Conservation (phyloP, 1,140 invertebrate species). For the Sesamia nonagrioides region DNA sequence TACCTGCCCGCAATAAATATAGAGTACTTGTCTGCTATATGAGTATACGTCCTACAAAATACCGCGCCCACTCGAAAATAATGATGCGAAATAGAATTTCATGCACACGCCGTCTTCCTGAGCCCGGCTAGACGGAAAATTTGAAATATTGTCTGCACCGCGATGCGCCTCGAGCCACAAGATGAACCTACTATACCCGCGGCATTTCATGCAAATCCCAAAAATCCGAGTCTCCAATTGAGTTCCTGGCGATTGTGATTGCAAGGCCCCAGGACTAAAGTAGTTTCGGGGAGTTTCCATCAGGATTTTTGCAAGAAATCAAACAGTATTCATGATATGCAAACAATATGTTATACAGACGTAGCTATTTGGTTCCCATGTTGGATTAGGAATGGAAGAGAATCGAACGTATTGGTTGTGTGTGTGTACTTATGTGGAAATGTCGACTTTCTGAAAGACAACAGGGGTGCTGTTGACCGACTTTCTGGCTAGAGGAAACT, state of each 20-base stretch:
- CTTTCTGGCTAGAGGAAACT: neutral
- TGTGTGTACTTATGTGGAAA: neutral
- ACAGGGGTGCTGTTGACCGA: no score
- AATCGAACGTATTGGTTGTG: neutral
- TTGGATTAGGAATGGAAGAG: neutral
- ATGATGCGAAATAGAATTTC: constrained; percentile 74
- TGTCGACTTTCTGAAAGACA: neutral
- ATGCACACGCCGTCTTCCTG: constrained; percentile 51
- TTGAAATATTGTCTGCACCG: constrained; percentile 61
- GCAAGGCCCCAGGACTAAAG: constrained; percentile 34
- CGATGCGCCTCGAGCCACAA: constrained; percentile 1
- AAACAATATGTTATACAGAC: constrained; percentile 8
- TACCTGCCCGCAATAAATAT: constrained; percentile 55
- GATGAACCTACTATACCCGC: constrained; percentile 24
- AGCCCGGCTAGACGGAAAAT: constrained; percentile 53
- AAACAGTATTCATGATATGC: constrained; percentile 29
- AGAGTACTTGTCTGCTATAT: constrained; percentile 39
- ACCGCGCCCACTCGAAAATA: constrained; percentile 71
- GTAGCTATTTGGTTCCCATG: neutral
- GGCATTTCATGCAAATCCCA: constrained; percentile 57
- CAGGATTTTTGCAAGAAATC: constrained; percentile 12
- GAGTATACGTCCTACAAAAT: constrained; percentile 51
- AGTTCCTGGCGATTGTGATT: constrained; percentile 48
- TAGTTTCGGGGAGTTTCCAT: neutral
- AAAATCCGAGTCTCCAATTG: constrained; percentile 53